Percentiles rank a stretch among this genome's conserved stretches.
These are phyloP conservation scores for Nyctibius grandis DNA, from an alignment of 2,797 vertebrate genomes.

Conservation along the genomic window DNA sequence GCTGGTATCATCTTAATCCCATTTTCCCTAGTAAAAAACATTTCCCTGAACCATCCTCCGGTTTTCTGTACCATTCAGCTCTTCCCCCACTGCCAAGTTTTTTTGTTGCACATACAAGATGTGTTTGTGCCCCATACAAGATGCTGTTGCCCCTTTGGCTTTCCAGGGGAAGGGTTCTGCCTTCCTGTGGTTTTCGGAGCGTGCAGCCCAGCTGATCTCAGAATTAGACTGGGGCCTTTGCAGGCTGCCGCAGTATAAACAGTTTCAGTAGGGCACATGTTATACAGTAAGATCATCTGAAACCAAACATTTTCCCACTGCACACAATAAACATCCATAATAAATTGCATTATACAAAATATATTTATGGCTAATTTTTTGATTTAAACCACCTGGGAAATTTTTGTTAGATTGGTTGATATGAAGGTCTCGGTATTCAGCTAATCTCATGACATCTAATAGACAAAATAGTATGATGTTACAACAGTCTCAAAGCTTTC, in stretches of 20 bases:
- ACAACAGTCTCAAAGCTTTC: slow-evolving; percentile 54
- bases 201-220: accelerated
- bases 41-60: background rate
- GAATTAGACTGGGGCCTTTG: background rate
- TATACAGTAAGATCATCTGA: slow-evolving; percentile 24
- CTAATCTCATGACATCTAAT: slow-evolving; percentile 70
- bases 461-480: slow-evolving; percentile 68
- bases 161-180: background rate
- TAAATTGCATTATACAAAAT: slow-evolving; percentile 65
- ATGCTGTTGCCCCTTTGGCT: background rate
- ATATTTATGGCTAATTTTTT: slow-evolving; percentile 70
- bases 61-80: background rate
- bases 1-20: background rate
- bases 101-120: background rate
- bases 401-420: slow-evolving; percentile 58
- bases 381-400: slow-evolving; percentile 62
- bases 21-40: background rate
- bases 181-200: slow-evolving; percentile 12
- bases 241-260: slow-evolving; percentile 11
- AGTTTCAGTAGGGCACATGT: slow-evolving; percentile 24
- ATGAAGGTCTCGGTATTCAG: slow-evolving; percentile 54
- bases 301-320: slow-evolving; percentile 50
- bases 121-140: background rate
- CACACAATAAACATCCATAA: slow-evolving; percentile 59
- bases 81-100: background rate